Conservation (phyloP, 1,140 invertebrate species). For the Nephila pilipes region DNA sequence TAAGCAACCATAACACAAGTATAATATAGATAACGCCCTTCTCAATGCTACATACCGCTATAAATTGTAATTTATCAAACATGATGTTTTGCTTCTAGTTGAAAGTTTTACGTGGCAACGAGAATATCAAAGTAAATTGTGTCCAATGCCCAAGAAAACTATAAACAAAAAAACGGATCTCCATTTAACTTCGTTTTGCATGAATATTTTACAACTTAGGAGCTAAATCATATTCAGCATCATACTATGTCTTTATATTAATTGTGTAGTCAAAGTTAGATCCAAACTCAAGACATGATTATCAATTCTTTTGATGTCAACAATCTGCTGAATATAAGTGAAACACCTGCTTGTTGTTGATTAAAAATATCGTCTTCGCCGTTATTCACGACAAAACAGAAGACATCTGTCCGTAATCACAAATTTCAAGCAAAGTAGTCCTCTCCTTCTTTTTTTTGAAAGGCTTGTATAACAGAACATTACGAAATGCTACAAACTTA, state of each 20-base stretch:
- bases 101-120: conserved; percentile 17
- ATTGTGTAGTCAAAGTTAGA: neutral
- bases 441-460: neutral
- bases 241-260: neutral
- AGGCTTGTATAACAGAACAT: neutral
- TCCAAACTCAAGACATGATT: neutral
- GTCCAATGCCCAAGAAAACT: neutral
- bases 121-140: conserved; percentile 3
- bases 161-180: neutral
- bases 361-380: conserved; percentile 49
- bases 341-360: conserved; percentile 54
- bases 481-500: neutral
- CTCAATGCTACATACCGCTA: neutral
- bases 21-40: conserved; percentile 1
- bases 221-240: neutral
- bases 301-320: neutral
- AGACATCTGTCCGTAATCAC: conserved; percentile 71
- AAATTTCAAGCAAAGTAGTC: conserved; percentile 37
- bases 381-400: conserved; percentile 60
- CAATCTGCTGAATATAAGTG: conserved; percentile 27
- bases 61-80: neutral
- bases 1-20: neutral
- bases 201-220: conserved; percentile 48
- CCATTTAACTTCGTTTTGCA: conserved; percentile 6
- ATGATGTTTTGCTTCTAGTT: neutral